A percentile compares a stretch with the other conserved stretches of the same genome.
These are phyloP conservation scores for Norana najaformis DNA, from an alignment of 2,888 invertebrate genomes.

Conservation along the genomic window DNA sequence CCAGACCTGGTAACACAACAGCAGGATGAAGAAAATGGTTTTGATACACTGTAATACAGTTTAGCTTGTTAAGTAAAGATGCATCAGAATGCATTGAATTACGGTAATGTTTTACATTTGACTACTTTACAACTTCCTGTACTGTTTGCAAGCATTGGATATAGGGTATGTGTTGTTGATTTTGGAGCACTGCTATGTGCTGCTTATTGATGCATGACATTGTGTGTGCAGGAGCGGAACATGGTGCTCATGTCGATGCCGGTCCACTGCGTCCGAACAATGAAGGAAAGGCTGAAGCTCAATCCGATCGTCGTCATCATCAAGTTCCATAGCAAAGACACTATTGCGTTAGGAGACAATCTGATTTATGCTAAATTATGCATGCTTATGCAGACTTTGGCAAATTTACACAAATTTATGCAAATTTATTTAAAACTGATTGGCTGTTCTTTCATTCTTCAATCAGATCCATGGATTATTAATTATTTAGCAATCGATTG, in stretches of 20 bases:
- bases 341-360: neutral
- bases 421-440: neutral
- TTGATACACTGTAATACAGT: too few species aligned
- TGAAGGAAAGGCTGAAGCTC: conserved; percentile 8
- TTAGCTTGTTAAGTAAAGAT: too few species aligned
- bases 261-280: conserved; percentile 15
- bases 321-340: neutral
- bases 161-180: neutral
- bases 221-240: neutral
- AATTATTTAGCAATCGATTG: neutral
- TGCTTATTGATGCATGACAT: neutral
- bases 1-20: too few species aligned
- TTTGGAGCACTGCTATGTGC: neutral
- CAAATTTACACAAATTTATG: neutral
- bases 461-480: neutral
- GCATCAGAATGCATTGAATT: too few species aligned
- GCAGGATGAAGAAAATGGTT: too few species aligned
- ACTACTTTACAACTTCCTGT: too few species aligned
- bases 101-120: too few species aligned
- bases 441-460: neutral
- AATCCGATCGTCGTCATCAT: conserved; percentile 10
- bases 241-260: neutral
- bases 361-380: neutral
- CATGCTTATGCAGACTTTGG: neutral
- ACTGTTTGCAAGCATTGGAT: too few species aligned